These are phyloP conservation scores for Nibea coibor DNA, from an alignment of 2,113 vertebrate species.

Conservation along the genomic window DNA sequence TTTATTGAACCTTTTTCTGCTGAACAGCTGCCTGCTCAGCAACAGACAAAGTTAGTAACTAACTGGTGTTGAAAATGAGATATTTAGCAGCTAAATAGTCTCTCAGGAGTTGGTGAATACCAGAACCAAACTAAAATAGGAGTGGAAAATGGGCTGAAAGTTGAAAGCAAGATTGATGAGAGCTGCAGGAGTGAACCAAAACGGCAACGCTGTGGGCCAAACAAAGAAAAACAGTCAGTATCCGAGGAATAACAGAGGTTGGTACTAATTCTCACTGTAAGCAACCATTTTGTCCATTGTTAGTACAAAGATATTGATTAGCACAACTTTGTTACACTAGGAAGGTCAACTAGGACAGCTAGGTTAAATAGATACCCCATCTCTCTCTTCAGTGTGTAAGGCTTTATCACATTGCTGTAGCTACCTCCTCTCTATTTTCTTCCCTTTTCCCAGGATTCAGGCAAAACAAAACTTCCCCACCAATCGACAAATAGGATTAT, in stretches of 20 bases:
- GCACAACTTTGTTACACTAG: not conserved
- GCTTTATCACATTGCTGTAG: not conserved
- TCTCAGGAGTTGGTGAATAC: not conserved
- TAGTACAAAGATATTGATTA: not conserved
- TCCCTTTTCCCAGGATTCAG: not conserved
- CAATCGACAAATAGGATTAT: conserved; percentile 14
- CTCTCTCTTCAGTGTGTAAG: not conserved
- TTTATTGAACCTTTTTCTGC: not conserved
- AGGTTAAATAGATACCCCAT: not conserved
- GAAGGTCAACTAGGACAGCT: not conserved
- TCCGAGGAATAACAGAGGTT: too few species aligned
- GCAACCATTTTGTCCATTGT: not conserved
- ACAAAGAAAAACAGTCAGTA: not conserved
- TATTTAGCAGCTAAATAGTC: not conserved
- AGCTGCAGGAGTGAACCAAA: not conserved
- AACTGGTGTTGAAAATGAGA: not conserved
- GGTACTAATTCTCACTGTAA: too few species aligned
- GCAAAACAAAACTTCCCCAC: not conserved
- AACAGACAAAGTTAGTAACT: not conserved
- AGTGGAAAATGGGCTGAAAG: not conserved
- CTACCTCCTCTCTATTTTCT: not conserved
- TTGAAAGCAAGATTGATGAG: not conserved
- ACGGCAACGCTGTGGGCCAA: not conserved
- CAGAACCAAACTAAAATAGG: not conserved
- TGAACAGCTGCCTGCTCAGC: not conserved